Conservation (phyloP, 2,113 vertebrate genomes). For the Lophura nycthemera region DNA sequence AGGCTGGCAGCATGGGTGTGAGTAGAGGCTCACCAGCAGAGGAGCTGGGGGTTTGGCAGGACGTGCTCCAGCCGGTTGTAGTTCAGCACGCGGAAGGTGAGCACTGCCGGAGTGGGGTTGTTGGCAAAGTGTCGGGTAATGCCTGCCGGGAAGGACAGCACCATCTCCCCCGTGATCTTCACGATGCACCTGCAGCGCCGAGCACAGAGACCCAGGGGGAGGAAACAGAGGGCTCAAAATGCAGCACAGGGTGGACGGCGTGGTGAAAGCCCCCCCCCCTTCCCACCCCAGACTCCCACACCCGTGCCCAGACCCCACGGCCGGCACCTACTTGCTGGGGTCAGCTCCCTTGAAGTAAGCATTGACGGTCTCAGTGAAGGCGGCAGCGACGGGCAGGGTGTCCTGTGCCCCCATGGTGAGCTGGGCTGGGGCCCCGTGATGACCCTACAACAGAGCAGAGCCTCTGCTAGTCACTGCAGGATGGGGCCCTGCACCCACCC, state of each 20-base stretch:
- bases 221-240: neutral
- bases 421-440: slow-evolving; percentile 94
- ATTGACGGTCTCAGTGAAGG: slow-evolving; percentile 97
- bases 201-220: neutral
- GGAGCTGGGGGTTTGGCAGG: slow-evolving; percentile 96
- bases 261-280: rapidly evolving
- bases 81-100: slow-evolving; percentile 94
- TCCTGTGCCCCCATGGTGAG: slow-evolving; percentile 99
- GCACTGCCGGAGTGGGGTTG: slow-evolving; percentile 89
- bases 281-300: rapidly evolving
- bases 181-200: slow-evolving; percentile 87
- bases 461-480: neutral
- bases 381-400: slow-evolving; percentile 95
- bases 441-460: slow-evolving; percentile 82
- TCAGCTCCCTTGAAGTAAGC: slow-evolving; percentile 98
- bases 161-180: slow-evolving; percentile 97
- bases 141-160: slow-evolving; percentile 94
- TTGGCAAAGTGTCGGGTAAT: slow-evolving; percentile 96
- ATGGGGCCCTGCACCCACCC: rapidly evolving
- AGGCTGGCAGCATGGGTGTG: rapidly evolving
- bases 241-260: rapidly evolving
- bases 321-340: slow-evolving; percentile 89
- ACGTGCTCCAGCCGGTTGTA: slow-evolving; percentile 94
- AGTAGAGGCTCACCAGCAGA: slow-evolving; percentile 87
- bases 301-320: rapidly evolving